Percentiles rank a stretch among this genome's conserved stretches.
These are phyloP conservation scores for Euphydryas editha DNA, from an alignment of 2,888 invertebrate genomes.

Conservation along the genomic window DNA sequence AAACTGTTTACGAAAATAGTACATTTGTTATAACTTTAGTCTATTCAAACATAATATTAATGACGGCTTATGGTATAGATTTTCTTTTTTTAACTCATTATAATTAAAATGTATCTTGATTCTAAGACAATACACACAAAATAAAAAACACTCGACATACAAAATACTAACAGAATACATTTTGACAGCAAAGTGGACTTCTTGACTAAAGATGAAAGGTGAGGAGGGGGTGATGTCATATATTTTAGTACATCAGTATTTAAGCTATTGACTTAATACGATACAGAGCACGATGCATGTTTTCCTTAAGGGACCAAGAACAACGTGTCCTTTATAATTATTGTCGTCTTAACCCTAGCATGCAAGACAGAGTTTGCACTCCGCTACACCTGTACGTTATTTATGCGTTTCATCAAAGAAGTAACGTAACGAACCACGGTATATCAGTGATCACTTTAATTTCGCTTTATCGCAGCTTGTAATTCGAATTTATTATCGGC, in stretches of 20 bases:
- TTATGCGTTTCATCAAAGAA: constrained; percentile 9
- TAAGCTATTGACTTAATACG: constrained; percentile 38
- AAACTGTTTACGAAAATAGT: neutral
- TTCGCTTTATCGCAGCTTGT: constrained; percentile 18
- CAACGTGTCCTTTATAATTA: constrained; percentile 25
- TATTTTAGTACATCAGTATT: constrained; percentile 28
- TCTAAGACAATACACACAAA: neutral
- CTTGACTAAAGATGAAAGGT: constrained; percentile 66
- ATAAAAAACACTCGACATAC: constrained; percentile 42
- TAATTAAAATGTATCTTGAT: neutral
- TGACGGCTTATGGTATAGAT: neutral
- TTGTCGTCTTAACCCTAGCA: constrained; percentile 35
- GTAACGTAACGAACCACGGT: constrained; percentile 14
- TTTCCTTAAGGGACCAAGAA: constrained; percentile 26
- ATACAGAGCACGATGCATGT: constrained; percentile 58
- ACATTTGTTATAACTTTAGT: neutral
- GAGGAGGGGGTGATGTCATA: constrained; percentile 51
- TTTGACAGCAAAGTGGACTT: constrained; percentile 70
- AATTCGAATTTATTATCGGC: constrained; percentile 13
- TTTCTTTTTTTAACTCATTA: neutral
- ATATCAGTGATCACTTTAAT: constrained; percentile 27
- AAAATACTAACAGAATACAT: constrained; percentile 62
- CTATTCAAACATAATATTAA: neutral
- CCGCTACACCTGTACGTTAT: constrained; percentile 24
- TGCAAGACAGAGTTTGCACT: constrained; percentile 32